A percentile compares a stretch with the other conserved stretches of the same genome.
These are phyloP conservation scores for Trichoplusia ni DNA, from an alignment of 1,140 invertebrate species.

Conservation along the genomic window DNA sequence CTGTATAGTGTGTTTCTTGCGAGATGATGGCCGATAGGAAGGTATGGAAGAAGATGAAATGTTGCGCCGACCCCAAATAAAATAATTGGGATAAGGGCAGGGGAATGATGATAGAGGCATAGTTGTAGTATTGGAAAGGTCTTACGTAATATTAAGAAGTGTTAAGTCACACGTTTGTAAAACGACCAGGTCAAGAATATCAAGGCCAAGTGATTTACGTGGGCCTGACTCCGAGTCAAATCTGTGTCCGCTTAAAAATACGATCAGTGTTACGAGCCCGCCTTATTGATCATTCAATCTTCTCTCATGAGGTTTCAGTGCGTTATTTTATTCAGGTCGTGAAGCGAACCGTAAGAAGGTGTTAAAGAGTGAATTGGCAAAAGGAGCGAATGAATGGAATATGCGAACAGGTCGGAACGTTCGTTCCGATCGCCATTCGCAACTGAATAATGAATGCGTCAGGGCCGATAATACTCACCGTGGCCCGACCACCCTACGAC, in stretches of 20 bases:
- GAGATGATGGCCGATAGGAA: too few species aligned
- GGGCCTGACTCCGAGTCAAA: too few species aligned
- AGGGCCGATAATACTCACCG: slow-evolving; percentile 45
- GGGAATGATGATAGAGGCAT: too few species aligned
- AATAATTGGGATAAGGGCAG: too few species aligned
- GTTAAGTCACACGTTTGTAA: too few species aligned
- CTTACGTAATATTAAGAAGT: too few species aligned
- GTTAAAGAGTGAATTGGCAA: slow-evolving; percentile 74
- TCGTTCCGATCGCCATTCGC: slow-evolving; percentile 49
- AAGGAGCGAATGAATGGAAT: slow-evolving; percentile 70
- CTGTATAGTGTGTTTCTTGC: too few species aligned
- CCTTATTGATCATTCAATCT: slow-evolving; percentile 52
- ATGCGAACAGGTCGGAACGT: slow-evolving; percentile 52
- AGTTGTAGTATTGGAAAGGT: too few species aligned
- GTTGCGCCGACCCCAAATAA: too few species aligned
- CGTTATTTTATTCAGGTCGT: slow-evolving; percentile 73
- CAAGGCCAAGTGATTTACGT: too few species aligned
- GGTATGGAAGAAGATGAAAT: too few species aligned
- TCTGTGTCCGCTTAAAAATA: slow-evolving; percentile 14
- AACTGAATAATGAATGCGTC: slow-evolving; percentile 63
- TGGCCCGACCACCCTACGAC: not conserved
- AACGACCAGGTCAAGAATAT: too few species aligned
- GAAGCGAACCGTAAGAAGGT: slow-evolving; percentile 67
- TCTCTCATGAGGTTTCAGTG: slow-evolving; percentile 54
- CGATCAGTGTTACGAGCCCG: slow-evolving; percentile 45